A percentile compares a stretch with the other conserved stretches of the same genome.
These are phyloP conservation scores for Drosophila recens DNA, from an alignment of 2,888 invertebrate species.

Conservation along the genomic window DNA sequence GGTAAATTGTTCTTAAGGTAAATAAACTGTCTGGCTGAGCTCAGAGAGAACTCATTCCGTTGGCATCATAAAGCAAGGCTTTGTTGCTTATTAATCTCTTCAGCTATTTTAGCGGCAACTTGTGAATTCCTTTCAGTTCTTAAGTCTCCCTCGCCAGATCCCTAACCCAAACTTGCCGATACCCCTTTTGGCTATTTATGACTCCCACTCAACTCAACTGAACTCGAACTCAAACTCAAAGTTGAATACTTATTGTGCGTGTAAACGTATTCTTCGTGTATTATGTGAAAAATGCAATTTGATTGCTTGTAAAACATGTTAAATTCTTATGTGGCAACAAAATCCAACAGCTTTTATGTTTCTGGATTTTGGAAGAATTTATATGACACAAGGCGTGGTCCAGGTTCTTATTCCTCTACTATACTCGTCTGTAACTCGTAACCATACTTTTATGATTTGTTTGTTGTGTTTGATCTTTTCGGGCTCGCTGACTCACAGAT, in stretches of 20 bases:
- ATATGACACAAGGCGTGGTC: constrained; percentile 67
- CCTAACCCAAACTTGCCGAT: neutral
- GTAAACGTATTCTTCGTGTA: constrained; percentile 42
- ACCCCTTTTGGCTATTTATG: constrained; percentile 47
- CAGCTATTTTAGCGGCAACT: constrained; percentile 67
- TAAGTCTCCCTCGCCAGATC: neutral
- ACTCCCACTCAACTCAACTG: constrained; percentile 36
- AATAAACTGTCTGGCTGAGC: constrained; percentile 13
- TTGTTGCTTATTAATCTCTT: constrained; percentile 59
- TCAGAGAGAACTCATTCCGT: constrained; percentile 10
- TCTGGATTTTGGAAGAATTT: constrained; percentile 65
- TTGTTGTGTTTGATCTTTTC: constrained; percentile 51
- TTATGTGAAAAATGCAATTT: constrained; percentile 84
- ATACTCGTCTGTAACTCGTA: neutral
- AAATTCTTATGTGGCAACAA: constrained; percentile 71
- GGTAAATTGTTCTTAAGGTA: constrained; percentile 10
- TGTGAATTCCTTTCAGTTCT: constrained; percentile 57
- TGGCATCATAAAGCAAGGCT: constrained; percentile 46
- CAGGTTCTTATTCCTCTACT: constrained; percentile 30
- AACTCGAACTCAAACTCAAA: neutral
- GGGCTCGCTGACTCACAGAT: constrained; percentile 31
- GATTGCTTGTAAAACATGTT: constrained; percentile 83
- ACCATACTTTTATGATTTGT: constrained; percentile 58
- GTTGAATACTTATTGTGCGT: neutral
- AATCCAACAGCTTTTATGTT: constrained; percentile 61